Conservation (phyloP, 1,140 invertebrate genomes). For the Tetraneura akinire region DNA sequence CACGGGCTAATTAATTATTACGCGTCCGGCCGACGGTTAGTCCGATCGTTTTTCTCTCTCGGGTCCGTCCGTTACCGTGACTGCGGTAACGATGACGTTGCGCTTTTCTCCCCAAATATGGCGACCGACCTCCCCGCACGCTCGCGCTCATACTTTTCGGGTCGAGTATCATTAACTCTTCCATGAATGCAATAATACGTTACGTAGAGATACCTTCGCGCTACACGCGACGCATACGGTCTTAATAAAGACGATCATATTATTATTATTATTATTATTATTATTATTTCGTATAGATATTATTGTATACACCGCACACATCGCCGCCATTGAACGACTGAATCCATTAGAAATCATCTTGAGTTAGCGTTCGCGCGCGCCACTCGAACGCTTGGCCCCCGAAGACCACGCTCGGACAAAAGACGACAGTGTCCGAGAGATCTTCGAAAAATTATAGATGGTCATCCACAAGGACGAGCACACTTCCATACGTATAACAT, state of each 20-base stretch:
- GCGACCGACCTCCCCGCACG: neutral
- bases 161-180: slow-evolving; percentile 13
- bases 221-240: too few relatives aligned
- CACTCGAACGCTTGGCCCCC: neutral
- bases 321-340: neutral
- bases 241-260: neutral
- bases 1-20: slow-evolving; percentile 34
- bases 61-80: neutral
- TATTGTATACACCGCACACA: too few relatives aligned
- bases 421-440: neutral
- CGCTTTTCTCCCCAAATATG: slow-evolving; percentile 12
- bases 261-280: too few relatives aligned
- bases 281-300: neutral
- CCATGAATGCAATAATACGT: neutral
- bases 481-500: too few relatives aligned
- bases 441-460: too few relatives aligned
- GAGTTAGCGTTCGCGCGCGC: neutral
- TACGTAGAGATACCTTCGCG: too few relatives aligned
- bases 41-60: neutral
- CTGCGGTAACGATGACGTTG: slow-evolving; percentile 29
- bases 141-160: neutral
- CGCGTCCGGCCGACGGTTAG: too few relatives aligned
- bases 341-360: slow-evolving; percentile 30
- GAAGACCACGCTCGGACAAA: neutral
- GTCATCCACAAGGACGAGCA: too few relatives aligned